Evolutionary conservation across 2,113 vertebrate genomes (phyloP).

Genomic region (Catagonus wagneri): DNA sequence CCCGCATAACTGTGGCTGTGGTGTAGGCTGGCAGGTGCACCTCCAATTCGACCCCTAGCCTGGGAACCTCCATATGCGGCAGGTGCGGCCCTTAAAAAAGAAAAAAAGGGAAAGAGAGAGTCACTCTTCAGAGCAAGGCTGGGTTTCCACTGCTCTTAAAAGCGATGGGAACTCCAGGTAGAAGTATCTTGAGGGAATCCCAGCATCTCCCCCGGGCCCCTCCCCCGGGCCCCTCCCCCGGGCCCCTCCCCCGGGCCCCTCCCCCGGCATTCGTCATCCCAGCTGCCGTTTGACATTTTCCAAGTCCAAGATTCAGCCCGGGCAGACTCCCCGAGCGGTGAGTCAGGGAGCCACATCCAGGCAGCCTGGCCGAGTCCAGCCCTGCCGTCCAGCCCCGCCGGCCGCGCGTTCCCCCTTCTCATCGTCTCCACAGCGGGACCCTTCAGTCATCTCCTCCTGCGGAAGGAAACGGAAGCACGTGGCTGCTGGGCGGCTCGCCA

Average conservation of each 20-base stretch:
- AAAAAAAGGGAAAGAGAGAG: background rate
- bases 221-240: fast-evolving
- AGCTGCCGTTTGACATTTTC: background rate
- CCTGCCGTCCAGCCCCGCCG: no score
- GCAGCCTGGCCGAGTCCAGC: no score
- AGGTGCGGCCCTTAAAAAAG: no score
- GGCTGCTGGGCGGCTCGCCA: background rate
- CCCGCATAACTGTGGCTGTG: no score
- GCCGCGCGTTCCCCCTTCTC: background rate
- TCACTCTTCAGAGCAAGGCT: background rate
- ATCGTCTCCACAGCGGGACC: fast-evolving
- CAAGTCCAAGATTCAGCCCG: background rate
- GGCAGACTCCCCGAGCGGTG: background rate
- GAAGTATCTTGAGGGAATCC: background rate
- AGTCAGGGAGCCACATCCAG: background rate
- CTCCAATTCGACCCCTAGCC: no score
- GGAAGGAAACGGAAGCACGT: background rate
- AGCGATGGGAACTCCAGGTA: background rate
- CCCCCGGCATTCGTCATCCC: fast-evolving
- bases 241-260: no score
- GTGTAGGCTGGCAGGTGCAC: no score
- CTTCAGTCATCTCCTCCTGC: background rate
- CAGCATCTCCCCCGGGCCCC: no score
- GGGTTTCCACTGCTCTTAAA: background rate
- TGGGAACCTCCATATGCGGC: no score